These are phyloP conservation scores for Periophthalmodon schlosseri DNA, from an alignment of 2,113 vertebrate species.

Conservation along the genomic window DNA sequence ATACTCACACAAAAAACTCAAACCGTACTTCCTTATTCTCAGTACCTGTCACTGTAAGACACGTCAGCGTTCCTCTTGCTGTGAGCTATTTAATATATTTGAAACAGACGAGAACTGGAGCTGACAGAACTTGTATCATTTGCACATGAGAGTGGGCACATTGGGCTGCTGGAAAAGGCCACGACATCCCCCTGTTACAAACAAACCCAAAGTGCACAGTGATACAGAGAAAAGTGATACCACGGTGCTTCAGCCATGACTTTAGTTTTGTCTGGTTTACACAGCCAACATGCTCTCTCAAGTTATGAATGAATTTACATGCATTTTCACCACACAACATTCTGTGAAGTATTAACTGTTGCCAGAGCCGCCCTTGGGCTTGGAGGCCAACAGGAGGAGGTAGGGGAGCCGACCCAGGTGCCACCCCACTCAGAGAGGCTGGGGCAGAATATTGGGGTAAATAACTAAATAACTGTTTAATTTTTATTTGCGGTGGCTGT, in stretches of 20 bases:
- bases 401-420: no score
- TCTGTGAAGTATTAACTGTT: neutral
- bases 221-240: neutral
- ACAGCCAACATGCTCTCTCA: neutral
- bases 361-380: neutral
- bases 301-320: neutral
- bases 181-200: conserved; percentile 1
- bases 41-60: conserved; percentile 24
- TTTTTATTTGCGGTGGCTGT: no score
- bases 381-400: no score
- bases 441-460: no score
- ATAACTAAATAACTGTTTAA: no score
- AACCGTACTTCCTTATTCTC: conserved; percentile 1
- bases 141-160: conserved; percentile 34
- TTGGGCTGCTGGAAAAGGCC: conserved; percentile 50
- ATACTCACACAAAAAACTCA: neutral
- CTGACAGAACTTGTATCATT: conserved; percentile 26
- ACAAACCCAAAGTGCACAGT: neutral
- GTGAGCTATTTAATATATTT: conserved; percentile 32
- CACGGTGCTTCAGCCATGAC: neutral
- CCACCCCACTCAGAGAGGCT: no score
- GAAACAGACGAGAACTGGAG: conserved; percentile 25
- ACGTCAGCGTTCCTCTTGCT: conserved; percentile 15
- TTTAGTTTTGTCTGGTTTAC: neutral
- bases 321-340: neutral